Evolutionary conservation across 2,113 vertebrate genomes (phyloP).

Genomic region (cat (Felis catus)): DNA sequence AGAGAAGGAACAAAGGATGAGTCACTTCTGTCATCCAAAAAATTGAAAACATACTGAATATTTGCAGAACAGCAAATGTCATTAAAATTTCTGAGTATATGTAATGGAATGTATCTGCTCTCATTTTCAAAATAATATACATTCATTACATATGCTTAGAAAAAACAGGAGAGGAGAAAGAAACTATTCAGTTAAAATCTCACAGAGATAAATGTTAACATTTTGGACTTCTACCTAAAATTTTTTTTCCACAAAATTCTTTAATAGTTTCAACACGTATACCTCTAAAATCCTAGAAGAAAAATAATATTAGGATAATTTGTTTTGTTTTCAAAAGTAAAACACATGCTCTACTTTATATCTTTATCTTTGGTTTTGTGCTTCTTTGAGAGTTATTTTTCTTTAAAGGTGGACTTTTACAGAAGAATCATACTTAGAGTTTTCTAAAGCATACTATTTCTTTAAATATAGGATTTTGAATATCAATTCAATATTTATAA

Average conservation of each 20-base stretch:
- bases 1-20: slow-evolving; percentile 38
- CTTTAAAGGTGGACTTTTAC: neutral
- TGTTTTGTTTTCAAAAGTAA: neutral
- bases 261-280: neutral
- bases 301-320: neutral
- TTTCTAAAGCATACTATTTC: neutral
- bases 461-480: slow-evolving; percentile 2
- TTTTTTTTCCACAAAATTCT: neutral
- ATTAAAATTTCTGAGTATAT: neutral
- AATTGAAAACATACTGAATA: neutral
- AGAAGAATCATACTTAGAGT: neutral
- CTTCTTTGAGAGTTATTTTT: neutral
- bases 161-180: neutral
- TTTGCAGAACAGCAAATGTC: slow-evolving; percentile 38
- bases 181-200: neutral
- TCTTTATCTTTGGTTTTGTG: neutral
- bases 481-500: neutral
- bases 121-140: neutral
- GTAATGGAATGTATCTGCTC: neutral
- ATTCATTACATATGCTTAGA: neutral
- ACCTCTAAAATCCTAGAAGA: neutral
- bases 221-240: neutral
- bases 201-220: neutral
- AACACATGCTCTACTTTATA: neutral
- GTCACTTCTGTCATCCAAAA: slow-evolving; percentile 22